phyloP scores from a whole-genome alignment of 2,888 invertebrate species.

The Tortricodes alternella region DNA sequence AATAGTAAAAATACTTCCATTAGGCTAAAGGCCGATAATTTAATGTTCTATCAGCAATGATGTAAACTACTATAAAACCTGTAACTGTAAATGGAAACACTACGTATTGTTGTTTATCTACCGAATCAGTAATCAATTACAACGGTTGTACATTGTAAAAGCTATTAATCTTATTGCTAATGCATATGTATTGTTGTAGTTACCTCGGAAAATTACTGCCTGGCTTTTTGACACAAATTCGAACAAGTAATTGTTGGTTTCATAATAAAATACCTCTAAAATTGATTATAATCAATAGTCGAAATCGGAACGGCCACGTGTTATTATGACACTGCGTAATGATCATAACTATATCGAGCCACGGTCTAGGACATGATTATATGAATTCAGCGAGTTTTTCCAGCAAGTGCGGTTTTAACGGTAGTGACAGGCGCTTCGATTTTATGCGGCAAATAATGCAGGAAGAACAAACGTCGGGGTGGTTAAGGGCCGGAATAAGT shows the following conservation, averaged over 20 bases:
- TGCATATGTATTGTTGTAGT: slow-evolving; percentile 5
- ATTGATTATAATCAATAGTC: too few relatives aligned
- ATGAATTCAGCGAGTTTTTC: too few relatives aligned
- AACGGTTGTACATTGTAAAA: slow-evolving; percentile 38
- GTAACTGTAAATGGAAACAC: slow-evolving; percentile 36
- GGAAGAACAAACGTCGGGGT: slow-evolving; percentile 7
- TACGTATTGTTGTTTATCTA: slow-evolving; percentile 36
- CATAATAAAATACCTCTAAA: neutral
- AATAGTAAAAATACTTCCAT: too few relatives aligned
- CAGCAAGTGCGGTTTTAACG: neutral
- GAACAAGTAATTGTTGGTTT: neutral
- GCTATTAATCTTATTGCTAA: slow-evolving; percentile 15
- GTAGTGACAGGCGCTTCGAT: neutral
- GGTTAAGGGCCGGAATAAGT: slow-evolving; percentile 13
- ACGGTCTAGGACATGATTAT: too few relatives aligned
- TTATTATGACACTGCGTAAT: too few relatives aligned
- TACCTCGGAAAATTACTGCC: neutral
- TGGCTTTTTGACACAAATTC: neutral
- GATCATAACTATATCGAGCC: too few relatives aligned
- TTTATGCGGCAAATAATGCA: slow-evolving; percentile 1
- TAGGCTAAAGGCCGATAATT: slow-evolving; percentile 33
- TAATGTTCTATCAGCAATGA: slow-evolving; percentile 37
- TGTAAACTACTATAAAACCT: slow-evolving; percentile 35
- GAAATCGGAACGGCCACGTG: too few relatives aligned
- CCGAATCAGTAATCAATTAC: slow-evolving; percentile 40